Percentiles rank a stretch among this genome's conserved stretches.
Conservation (phyloP, 2,888 invertebrate genomes). For the Hylaea fasciaria region DNA sequence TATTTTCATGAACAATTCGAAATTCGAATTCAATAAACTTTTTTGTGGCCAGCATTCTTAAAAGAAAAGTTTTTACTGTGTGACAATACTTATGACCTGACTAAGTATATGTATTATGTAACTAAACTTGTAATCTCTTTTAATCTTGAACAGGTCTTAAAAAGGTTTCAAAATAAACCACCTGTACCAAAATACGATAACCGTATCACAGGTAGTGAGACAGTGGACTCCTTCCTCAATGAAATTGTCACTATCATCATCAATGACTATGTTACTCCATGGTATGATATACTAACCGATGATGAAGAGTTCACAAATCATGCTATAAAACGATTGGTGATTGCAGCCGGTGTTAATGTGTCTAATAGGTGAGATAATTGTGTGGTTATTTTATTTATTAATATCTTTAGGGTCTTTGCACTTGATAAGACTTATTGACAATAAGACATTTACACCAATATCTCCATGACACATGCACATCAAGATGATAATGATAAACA, state of each 20-base stretch:
- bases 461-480: no score
- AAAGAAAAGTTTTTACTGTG: no score
- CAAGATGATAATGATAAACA: no score
- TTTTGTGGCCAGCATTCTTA: no score
- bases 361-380: slow-evolving; percentile 86
- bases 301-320: slow-evolving; percentile 89
- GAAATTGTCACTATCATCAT: slow-evolving; percentile 92
- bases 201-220: slow-evolving; percentile 92
- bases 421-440: no score
- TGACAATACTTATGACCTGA: no score
- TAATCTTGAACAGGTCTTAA: slow-evolving; percentile 59
- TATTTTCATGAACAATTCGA: no score
- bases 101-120: no score
- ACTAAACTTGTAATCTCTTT: no score
- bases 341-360: slow-evolving; percentile 86
- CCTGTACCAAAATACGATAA: slow-evolving; percentile 71
- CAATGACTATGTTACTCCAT: slow-evolving; percentile 92
- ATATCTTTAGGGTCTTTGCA: neutral
- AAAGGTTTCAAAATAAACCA: slow-evolving; percentile 63
- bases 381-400: neutral
- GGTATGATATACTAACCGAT: slow-evolving; percentile 88
- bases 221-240: slow-evolving; percentile 94
- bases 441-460: no score
- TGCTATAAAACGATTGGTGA: slow-evolving; percentile 88
- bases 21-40: no score